Evolutionary conservation across 2,113 vertebrate genomes (phyloP).

Genomic region (Erythrocercus mccallii): DNA sequence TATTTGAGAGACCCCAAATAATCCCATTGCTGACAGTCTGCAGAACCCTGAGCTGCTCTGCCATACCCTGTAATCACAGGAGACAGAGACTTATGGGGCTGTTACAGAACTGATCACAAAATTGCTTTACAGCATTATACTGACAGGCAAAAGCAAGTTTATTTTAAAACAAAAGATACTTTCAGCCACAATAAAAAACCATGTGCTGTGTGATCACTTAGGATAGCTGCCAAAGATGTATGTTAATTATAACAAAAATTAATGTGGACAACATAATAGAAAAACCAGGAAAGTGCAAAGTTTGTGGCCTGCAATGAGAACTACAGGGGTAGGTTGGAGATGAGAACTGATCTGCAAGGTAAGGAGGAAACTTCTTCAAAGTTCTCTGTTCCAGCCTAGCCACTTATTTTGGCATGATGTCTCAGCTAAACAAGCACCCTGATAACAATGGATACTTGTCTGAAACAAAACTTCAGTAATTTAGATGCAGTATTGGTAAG

Average conservation of each 20-base stretch:
- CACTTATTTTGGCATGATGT: background rate
- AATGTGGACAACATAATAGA: background rate
- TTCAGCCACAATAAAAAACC: background rate
- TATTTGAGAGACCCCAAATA: background rate
- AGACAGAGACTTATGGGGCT: background rate
- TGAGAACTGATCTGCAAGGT: background rate
- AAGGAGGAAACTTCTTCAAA: background rate
- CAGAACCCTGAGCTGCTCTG: background rate
- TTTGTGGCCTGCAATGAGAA: background rate
- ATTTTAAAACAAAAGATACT: background rate
- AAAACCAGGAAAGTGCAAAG: background rate
- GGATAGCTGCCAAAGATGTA: background rate
- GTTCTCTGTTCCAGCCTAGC: background rate
- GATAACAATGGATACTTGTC: background rate
- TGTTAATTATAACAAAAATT: background rate
- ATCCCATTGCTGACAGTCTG: background rate
- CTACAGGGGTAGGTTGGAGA: background rate
- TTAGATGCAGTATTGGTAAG: background rate
- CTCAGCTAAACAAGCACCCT: background rate
- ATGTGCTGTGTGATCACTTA: rapidly evolving
- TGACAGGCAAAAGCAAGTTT: background rate
- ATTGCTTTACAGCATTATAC: background rate
- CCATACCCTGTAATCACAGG: background rate
- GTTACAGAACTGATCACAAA: background rate
- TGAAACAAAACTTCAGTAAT: background rate